A percentile compares a stretch with the other conserved stretches of the same genome.
Evolutionary conservation across 2,888 invertebrate species (phyloP).

Genomic region (Drosophila nigricruria): DNA sequence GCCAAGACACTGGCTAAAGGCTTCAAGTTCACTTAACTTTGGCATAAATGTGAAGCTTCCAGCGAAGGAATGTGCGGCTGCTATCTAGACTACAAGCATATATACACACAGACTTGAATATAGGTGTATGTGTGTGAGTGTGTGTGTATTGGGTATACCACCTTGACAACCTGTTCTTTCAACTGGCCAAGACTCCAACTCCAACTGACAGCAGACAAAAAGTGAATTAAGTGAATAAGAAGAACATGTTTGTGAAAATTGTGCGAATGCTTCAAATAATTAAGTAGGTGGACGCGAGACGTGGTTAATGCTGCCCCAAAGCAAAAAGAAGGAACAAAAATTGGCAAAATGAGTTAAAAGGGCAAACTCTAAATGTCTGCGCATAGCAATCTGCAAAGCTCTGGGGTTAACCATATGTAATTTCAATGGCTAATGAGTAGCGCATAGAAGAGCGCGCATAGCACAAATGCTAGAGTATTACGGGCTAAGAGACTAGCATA

Average conservation of each 20-base stretch:
- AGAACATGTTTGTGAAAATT: slow-evolving; percentile 80
- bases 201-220: slow-evolving; percentile 62
- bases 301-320: slow-evolving; percentile 20
- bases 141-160: slow-evolving; percentile 57
- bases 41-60: slow-evolving; percentile 80
- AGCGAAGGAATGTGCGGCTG: slow-evolving; percentile 70
- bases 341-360: slow-evolving; percentile 50
- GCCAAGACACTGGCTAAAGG: slow-evolving; percentile 65
- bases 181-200: slow-evolving; percentile 38
- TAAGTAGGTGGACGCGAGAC: slow-evolving; percentile 75
- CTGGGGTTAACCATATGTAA: slow-evolving; percentile 40
- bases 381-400: slow-evolving; percentile 13
- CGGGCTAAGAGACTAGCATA: slow-evolving; percentile 18
- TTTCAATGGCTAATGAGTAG: slow-evolving; percentile 42
- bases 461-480: slow-evolving; percentile 24
- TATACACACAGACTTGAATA: slow-evolving; percentile 13
- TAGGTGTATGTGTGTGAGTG: slow-evolving; percentile 34
- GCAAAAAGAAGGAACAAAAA: slow-evolving; percentile 1
- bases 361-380: slow-evolving; percentile 32
- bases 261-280: slow-evolving; percentile 79
- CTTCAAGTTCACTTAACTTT: slow-evolving; percentile 81
- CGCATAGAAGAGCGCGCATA: slow-evolving; percentile 15
- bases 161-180: slow-evolving; percentile 71
- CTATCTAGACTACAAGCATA: slow-evolving; percentile 54
- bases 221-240: slow-evolving; percentile 81